Base-by-base conservation (phyloP, 2,797 vertebrate species). In the Meda fulgida region DNA sequence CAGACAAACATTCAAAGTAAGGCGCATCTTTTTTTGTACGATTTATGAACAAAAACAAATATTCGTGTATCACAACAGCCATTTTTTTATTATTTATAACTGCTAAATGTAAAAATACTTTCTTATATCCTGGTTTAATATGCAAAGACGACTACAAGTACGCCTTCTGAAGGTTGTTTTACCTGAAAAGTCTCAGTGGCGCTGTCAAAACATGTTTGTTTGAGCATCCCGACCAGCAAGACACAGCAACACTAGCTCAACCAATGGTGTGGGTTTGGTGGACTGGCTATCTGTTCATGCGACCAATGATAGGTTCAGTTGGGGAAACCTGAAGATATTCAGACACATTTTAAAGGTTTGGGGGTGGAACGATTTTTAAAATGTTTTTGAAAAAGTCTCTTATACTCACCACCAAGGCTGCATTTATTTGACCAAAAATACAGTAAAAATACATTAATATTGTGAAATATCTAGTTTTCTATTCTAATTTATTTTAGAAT, bases 1-100 rank as follows among this genome's bases (percentile, higher is more conserved):
- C 93, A 94, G 93, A 90, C 89, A 88, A 87, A 90, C 90, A 87
- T 91, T 92, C 91, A 91, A 91, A 89, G 66, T 77, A 82, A 29
- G 23, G 58, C 65, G 76, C 67, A 46, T 71, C 51, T 65, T 72
- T 87, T 70, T 87, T 58, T 71, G 29, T 66, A 66, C 73, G 40
- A 79, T 87, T 88, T 86, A 82, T 83, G 69, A 84, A 72, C 40
- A 78, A 81, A 84, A 78, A 78, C 70, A 75, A 72, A 81, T 70
- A 86, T 83, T 85, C 69, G 72, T 84, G 38, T 79, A 77, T 77
- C 71, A 81, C 81, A 80, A 19, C 79, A 60, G 34, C 46, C 31
- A 67, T 72, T 77, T 83, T 36, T 78, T 71, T 80, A 87, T 86
- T 7, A 83, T 79, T 84, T 65, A 85, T 65, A n/a, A 51, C 16